A percentile compares a stretch with the other conserved stretches of the same genome.
These are phyloP conservation scores for Altica lythri DNA, from an alignment of 2,888 invertebrate genomes.

Conservation along the genomic window DNA sequence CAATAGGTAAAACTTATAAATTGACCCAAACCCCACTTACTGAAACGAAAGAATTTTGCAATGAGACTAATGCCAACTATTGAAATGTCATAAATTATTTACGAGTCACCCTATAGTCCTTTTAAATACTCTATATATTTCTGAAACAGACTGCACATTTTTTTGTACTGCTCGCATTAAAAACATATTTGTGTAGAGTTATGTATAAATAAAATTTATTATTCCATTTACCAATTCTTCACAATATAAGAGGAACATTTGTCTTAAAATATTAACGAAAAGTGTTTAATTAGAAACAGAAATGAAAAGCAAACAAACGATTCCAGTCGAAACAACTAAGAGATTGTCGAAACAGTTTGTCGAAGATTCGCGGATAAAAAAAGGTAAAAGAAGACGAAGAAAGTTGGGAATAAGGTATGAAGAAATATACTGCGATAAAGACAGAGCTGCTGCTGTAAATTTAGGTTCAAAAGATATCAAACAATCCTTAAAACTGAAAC, in stretches of 20 bases:
- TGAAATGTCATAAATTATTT: too few species aligned
- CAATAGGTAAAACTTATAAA: too few species aligned
- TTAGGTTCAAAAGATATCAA: slow-evolving; percentile 88
- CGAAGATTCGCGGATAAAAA: slow-evolving; percentile 48
- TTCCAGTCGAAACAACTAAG: slow-evolving; percentile 40
- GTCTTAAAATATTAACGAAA: neutral
- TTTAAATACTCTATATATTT: too few species aligned
- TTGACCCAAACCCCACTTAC: too few species aligned
- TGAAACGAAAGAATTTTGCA: too few species aligned
- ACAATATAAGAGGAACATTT: neutral
- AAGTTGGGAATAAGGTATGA: slow-evolving; percentile 57
- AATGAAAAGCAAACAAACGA: slow-evolving; percentile 27
- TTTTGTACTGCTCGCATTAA: too few species aligned
- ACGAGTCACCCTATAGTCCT: too few species aligned
- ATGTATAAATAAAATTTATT: too few species aligned
- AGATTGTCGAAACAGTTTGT: slow-evolving; percentile 38
- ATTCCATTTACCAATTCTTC: slow-evolving; percentile 1
- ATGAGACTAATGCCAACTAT: too few species aligned
- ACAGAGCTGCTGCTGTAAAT: slow-evolving; percentile 87
- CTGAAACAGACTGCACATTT: too few species aligned
- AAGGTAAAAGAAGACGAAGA: slow-evolving; percentile 46
- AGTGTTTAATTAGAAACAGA: slow-evolving; percentile 15
- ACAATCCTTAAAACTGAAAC: slow-evolving; percentile 78
- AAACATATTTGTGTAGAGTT: too few species aligned
- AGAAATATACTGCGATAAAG: slow-evolving; percentile 88